Conservation (phyloP, 2,888 invertebrate species). For the Tenthredo distinguenda region DNA sequence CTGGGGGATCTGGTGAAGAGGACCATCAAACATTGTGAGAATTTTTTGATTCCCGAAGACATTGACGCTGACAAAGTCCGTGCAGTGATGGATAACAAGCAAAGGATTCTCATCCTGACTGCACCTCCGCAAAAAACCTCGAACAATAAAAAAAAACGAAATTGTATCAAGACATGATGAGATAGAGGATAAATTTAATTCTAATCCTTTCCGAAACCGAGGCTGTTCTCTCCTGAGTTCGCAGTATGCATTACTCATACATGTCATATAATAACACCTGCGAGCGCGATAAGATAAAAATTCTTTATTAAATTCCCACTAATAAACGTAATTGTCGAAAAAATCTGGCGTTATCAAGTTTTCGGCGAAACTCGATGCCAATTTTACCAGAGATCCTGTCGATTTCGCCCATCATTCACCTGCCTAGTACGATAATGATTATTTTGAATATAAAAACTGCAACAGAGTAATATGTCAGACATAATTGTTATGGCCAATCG, state of each 20-base stretch:
- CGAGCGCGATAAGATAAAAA: not conserved
- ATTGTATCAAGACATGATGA: constrained; percentile 23
- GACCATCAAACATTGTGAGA: constrained; percentile 62
- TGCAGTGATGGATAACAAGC: constrained; percentile 63
- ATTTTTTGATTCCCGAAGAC: constrained; percentile 64
- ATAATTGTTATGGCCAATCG: too few relatives aligned
- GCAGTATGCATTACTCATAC: constrained; percentile 21
- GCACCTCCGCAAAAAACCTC: constrained; percentile 60
- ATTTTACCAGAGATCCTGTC: not conserved
- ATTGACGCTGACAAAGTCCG: constrained; percentile 65
- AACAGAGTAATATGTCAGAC: too few relatives aligned
- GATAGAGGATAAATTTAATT: not conserved
- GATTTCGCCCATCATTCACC: not conserved
- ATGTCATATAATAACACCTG: not conserved
- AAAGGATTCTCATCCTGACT: constrained; percentile 62
- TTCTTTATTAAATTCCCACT: not conserved
- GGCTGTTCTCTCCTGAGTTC: not conserved
- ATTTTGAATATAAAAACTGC: too few relatives aligned
- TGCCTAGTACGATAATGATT: too few relatives aligned
- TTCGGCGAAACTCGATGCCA: not conserved
- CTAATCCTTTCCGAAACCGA: not conserved
- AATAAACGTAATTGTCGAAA: not conserved
- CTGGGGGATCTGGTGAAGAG: constrained; percentile 58
- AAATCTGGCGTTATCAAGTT: not conserved
- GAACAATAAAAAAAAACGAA: not conserved